Percentiles rank a stretch among this genome's conserved stretches.
These are phyloP conservation scores for Lepidurus arcticus DNA, from an alignment of 1,140 invertebrate genomes.

Conservation along the genomic window DNA sequence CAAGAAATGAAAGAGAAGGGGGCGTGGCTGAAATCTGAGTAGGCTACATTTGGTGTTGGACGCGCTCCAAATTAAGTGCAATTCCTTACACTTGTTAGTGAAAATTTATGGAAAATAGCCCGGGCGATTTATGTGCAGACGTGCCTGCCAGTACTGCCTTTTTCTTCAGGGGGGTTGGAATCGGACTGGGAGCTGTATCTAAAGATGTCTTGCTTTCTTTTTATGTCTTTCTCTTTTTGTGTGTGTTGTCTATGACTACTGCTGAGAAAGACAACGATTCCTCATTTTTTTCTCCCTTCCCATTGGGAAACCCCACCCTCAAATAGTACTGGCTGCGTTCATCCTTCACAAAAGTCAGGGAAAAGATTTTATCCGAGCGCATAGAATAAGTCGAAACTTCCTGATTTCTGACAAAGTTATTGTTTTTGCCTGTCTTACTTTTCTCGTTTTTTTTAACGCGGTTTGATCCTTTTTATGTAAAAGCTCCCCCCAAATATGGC, in stretches of 20 bases:
- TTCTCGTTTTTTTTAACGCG: too few relatives aligned
- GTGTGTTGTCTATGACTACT: background rate
- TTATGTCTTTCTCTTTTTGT: background rate
- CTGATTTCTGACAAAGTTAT: background rate
- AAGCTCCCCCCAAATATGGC: too few relatives aligned
- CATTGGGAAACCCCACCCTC: too few relatives aligned
- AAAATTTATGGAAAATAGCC: slow-evolving; percentile 22
- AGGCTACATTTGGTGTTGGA: background rate
- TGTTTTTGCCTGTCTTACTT: background rate
- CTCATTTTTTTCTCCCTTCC: background rate
- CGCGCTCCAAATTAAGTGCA: slow-evolving; percentile 4
- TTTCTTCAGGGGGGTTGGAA: background rate
- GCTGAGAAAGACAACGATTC: background rate
- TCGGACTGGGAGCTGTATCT: background rate
- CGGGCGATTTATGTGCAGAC: background rate
- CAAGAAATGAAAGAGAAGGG: background rate
- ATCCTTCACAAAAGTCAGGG: too few relatives aligned
- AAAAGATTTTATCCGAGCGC: background rate
- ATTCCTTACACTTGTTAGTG: background rate
- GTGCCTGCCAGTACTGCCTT: background rate
- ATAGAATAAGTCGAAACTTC: background rate
- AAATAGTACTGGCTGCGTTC: too few relatives aligned
- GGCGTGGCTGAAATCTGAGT: background rate
- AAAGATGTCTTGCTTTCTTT: background rate
- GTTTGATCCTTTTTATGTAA: too few relatives aligned